These are phyloP conservation scores for Callyntrura guangdongensis DNA, from an alignment of 2,888 invertebrate species.

Conservation along the genomic window DNA sequence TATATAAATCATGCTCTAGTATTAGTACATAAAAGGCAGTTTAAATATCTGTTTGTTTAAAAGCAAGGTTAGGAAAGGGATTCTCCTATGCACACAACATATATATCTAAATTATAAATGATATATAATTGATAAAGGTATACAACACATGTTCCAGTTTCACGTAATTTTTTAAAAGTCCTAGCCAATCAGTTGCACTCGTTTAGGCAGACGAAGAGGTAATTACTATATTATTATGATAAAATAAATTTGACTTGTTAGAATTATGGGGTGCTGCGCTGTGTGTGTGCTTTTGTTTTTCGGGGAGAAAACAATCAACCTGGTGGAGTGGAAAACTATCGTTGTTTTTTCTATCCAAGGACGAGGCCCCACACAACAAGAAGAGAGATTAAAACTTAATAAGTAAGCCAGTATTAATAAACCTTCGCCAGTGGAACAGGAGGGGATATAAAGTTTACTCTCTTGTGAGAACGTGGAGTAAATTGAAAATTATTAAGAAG, in stretches of 20 bases:
- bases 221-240: conserved; percentile 60
- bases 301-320: not conserved
- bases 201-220: conserved; percentile 30
- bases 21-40: no score
- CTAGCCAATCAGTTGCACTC: conserved; percentile 39
- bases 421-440: not conserved
- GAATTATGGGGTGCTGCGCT: conserved; percentile 53
- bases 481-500: conserved; percentile 82
- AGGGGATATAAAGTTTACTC: not conserved
- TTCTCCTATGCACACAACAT: not conserved
- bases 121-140: not conserved
- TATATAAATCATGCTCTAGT: no score
- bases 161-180: not conserved
- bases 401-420: not conserved
- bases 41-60: not conserved
- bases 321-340: not conserved
- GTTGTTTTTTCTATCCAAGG: conserved; percentile 53
- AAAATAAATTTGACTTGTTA: conserved; percentile 50
- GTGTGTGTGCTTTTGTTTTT: conserved; percentile 9
- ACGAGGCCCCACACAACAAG: conserved; percentile 48
- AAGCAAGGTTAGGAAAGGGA: conserved; percentile 49
- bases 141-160: not conserved
- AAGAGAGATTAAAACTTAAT: not conserved
- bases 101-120: not conserved
- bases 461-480: conserved; percentile 53